Base-by-base conservation (phyloP, 2,888 invertebrate genomes). In the Falcaria lacertinaria region DNA sequence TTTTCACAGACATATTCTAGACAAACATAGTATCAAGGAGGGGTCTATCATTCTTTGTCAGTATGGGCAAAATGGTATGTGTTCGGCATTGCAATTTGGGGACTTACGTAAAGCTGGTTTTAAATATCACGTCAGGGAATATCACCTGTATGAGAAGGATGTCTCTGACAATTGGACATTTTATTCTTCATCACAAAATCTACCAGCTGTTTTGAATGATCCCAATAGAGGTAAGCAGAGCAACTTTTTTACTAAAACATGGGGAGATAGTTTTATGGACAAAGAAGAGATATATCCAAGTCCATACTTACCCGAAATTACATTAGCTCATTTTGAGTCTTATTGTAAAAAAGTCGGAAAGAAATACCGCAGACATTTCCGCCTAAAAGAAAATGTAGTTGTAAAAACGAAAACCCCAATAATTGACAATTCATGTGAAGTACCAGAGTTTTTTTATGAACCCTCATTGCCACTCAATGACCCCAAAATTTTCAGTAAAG, bases 261-360 rank as follows among this genome's bases (percentile, higher is more conserved):
- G 99, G 99, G 99, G 99, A 35, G 98, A 98, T 66, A 91, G 93
- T 46, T 99, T 99, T 82, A 92, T 97, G 15, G 98, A 98, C 51
- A 94, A 95, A 64, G 90, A 91, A 17, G 92, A 93, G 36, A 92
- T 98, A 60, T 91, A 93, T 33, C 92, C 94, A 55, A 95, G 96
- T 62, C 93, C 94, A 0, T 93, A 95, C 75, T 85, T 98, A 57
- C 96, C 96, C 33, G 94, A 96, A 64, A 94, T 98, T 46, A 93
- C 92, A 13, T 91, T 93, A 72, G 91, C 92, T 35, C 96, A 97
- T 80, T 98, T 99, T 84, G 95, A 97, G 59, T 89, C 91, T 22
- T 99, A 98, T 77, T 89, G 97, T 55, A 93, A 94, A 64, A 96
- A 94, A 82, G 93, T 94, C 62, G 91, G 92, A 2, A 92, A 91